These are phyloP conservation scores for Mercenaria mercenaria DNA, from an alignment of 1,140 invertebrate genomes.

Conservation along the genomic window DNA sequence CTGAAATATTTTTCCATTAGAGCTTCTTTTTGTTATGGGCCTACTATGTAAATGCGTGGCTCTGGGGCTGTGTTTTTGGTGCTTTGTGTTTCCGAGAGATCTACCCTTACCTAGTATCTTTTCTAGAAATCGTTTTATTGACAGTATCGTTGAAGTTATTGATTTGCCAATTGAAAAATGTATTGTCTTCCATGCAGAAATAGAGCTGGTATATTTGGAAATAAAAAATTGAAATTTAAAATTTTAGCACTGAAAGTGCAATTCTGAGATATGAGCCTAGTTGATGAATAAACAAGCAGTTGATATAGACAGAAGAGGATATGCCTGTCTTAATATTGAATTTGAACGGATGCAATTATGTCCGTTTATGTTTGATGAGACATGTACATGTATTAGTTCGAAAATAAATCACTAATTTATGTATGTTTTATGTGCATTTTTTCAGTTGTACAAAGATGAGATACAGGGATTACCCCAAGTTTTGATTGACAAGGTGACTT, in stretches of 20 bases:
- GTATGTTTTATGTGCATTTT: conserved; percentile 33
- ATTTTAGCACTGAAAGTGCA: conserved; percentile 48
- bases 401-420: too few relatives aligned
- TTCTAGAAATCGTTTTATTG: conserved; percentile 16
- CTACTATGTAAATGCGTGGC: too few relatives aligned
- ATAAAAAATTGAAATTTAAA: conserved; percentile 33
- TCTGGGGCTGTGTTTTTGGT: too few relatives aligned
- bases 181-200: conserved; percentile 26
- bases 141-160: background rate
- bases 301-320: too few relatives aligned
- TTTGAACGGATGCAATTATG: too few relatives aligned
- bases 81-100: too few relatives aligned
- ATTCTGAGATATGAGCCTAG: background rate
- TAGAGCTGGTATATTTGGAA: conserved; percentile 51
- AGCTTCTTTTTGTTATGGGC: too few relatives aligned
- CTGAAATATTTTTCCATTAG: too few relatives aligned
- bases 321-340: too few relatives aligned
- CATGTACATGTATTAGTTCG: too few relatives aligned
- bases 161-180: conserved; percentile 12
- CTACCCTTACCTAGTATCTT: too few relatives aligned
- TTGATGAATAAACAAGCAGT: background rate
- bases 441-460: conserved; percentile 23
- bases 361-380: too few relatives aligned
- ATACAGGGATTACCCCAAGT: conserved; percentile 30
- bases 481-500: conserved; percentile 4